A percentile compares a stretch with the other conserved stretches of the same genome.
phyloP scores from a whole-genome alignment of 2,797 vertebrate genomes.

The Lates japonicus region DNA sequence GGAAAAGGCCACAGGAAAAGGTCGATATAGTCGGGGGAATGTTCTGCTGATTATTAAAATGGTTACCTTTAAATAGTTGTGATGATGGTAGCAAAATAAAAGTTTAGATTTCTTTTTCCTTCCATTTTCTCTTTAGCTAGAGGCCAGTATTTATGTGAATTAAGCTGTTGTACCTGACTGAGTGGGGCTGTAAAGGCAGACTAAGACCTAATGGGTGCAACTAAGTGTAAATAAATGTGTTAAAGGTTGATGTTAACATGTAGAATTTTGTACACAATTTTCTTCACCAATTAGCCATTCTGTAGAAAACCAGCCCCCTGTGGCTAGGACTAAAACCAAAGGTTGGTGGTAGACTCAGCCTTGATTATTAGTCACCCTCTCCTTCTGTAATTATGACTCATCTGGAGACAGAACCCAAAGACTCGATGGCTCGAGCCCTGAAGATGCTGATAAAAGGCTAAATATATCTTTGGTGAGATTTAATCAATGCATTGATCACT shows the following conservation, averaged over 20 bases:
- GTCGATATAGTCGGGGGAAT: constrained; percentile 55
- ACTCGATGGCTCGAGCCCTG: neutral
- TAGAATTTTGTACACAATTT: neutral
- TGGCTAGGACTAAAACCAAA: neutral
- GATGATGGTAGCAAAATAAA: constrained; percentile 55
- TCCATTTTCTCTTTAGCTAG: constrained; percentile 1
- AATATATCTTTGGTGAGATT: constrained; percentile 57
- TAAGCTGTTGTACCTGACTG: neutral
- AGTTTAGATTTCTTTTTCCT: neutral
- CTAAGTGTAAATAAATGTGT: neutral
- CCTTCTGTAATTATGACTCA: constrained; percentile 48
- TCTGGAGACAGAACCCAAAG: constrained; percentile 41
- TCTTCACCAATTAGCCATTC: constrained; percentile 18
- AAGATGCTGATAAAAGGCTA: constrained; percentile 46
- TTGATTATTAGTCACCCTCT: constrained; percentile 44
- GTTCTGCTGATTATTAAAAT: constrained; percentile 69
- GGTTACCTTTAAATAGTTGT: constrained; percentile 60
- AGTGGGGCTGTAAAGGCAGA: constrained; percentile 15
- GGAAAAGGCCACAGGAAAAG: constrained; percentile 67
- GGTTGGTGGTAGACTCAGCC: constrained; percentile 8
- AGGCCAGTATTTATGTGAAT: constrained; percentile 28
- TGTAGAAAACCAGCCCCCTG: constrained; percentile 11
- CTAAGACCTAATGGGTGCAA: neutral
- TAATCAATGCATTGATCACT: constrained; percentile 69
- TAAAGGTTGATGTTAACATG: constrained; percentile 29